Conservation (phyloP, 2,113 vertebrate genomes). For the Sialia sialis region DNA sequence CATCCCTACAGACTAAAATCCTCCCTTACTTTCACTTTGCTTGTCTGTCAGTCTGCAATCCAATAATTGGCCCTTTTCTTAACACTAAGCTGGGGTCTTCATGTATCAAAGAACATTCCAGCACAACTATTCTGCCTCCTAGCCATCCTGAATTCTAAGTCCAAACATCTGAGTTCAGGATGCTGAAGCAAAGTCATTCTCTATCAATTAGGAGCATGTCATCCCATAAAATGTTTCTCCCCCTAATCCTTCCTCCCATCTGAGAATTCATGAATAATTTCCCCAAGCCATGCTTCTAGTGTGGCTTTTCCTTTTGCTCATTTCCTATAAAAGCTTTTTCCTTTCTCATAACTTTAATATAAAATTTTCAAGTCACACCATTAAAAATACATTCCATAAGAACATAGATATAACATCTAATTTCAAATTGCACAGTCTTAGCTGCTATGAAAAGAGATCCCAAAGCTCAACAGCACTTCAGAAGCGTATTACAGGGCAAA, state of each 20-base stretch:
- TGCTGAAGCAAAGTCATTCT: not conserved
- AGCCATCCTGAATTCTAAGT: not conserved
- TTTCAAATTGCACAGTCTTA: not conserved
- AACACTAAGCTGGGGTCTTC: not conserved
- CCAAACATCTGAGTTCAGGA: not conserved
- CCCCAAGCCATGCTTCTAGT: not conserved
- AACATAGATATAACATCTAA: not conserved
- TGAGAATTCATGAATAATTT: not conserved
- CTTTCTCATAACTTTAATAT: not conserved
- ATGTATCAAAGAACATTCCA: not conserved
- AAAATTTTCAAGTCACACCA: not conserved
- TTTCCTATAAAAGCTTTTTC: not conserved
- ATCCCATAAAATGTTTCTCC: not conserved
- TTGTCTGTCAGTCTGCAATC: not conserved
- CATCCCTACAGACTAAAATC: not conserved
- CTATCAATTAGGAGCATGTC: not conserved
- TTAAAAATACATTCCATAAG: not conserved
- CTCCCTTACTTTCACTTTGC: not conserved
- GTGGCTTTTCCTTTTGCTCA: not conserved
- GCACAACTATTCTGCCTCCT: not conserved
- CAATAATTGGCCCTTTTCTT: not conserved
- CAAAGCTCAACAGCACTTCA: not conserved
- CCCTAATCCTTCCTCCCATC: not conserved
- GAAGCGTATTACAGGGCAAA: not conserved
- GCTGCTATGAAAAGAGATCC: not conserved